Percentiles rank a stretch among this genome's conserved stretches.
These are phyloP conservation scores for Myotis planiceps DNA, from an alignment of 2,797 vertebrate genomes.

Conservation along the genomic window DNA sequence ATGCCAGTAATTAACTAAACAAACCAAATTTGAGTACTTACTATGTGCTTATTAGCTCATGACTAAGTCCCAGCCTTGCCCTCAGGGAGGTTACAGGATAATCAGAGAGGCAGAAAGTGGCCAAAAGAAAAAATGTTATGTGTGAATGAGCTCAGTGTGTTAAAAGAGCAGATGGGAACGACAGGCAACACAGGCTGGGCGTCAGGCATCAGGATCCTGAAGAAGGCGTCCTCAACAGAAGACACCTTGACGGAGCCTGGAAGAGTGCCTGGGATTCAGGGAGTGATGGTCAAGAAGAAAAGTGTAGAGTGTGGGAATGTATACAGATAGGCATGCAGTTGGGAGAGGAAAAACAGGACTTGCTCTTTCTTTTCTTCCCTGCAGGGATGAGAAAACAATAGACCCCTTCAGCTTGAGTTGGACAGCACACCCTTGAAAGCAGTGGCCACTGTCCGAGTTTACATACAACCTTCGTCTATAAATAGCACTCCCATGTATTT, in stretches of 20 bases:
- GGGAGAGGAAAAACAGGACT: background rate
- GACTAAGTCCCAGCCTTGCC: background rate
- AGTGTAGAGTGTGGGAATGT: rapidly evolving
- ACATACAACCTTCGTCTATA: slow-evolving; percentile 52
- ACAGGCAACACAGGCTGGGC: too few relatives aligned
- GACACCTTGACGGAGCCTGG: background rate
- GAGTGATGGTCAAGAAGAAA: background rate
- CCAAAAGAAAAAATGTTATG: rapidly evolving
- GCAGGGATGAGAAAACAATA: background rate
- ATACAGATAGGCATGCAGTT: rapidly evolving
- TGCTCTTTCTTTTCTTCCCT: background rate
- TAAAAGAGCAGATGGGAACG: background rate
- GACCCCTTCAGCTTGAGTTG: background rate
- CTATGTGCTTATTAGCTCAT: background rate
- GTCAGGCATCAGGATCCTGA: rapidly evolving
- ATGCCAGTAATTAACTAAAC: background rate
- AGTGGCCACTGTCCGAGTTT: background rate
- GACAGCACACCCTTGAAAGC: background rate
- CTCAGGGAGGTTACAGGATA: background rate
- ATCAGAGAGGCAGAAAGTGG: background rate
- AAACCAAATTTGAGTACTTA: background rate
- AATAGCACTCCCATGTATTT: slow-evolving; percentile 41
- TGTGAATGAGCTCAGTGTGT: background rate
- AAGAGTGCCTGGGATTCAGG: background rate
- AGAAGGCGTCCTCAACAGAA: background rate